Evolutionary conservation across 2,797 vertebrate species (phyloP), one percentile per base, ranked within the genome.

Genomic region (Gorsachius magnificus): DNA sequence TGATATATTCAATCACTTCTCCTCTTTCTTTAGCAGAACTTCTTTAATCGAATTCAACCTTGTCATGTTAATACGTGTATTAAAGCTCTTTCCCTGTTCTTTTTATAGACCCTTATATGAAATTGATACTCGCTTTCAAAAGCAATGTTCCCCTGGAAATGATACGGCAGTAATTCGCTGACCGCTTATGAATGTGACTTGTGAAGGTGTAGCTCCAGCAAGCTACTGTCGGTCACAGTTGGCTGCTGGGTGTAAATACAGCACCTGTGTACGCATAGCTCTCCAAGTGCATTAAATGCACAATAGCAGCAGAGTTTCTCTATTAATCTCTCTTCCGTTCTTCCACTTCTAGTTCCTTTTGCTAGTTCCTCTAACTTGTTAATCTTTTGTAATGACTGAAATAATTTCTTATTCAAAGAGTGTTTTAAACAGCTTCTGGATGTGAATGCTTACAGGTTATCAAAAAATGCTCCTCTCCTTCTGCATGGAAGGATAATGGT

Each of bases 111-210:
- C 41, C 50, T n/a, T 11, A 4, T 63, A 9, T 93, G 89, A 96
- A 96, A 91, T 24, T 11, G 84, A 96, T 91, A 93, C 6, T 65
- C 54, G 25, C 46, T 90, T 88, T 95, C 89, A 84, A 66, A 88
- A 89, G 87, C 80, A 19, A 0, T 60, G 53, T 16, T 72, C 38
- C 85, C 41, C 20, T 35, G 76, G 72, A 35, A 91, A 60, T 24
- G 48, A 48, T 24, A 64, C 0, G 29, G 53, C 61, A 64, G 61
- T 78, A 76, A 93, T n/a, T 94, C 4, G 1, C 29, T 86, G 85
- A 81, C 87, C 3, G 6, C 91, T 79, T 61, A 58, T 68, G 87
- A 93, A 74, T 94, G 89, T 92, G 71, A 19, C 86, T 61, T 35
- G 33, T 71, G n/a, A 38, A 82, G 83, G 82, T 38, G 61, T 68